Conservation (phyloP, 1,140 invertebrate genomes). For the Nymphalis io region DNA sequence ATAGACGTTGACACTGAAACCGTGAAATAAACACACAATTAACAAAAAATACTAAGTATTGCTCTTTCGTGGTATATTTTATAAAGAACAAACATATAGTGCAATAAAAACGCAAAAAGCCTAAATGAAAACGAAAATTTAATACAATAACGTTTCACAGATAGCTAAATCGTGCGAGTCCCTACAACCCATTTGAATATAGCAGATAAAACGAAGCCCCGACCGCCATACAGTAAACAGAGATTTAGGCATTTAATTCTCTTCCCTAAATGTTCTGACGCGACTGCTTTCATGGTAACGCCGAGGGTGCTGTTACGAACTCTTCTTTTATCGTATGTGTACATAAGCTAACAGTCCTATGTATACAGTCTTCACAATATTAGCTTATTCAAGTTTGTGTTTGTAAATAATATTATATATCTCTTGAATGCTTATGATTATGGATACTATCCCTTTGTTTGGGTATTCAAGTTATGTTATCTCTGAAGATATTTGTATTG, state of each 20-base stretch:
- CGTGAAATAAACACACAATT: too few relatives aligned
- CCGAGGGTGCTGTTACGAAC: constrained; percentile 10
- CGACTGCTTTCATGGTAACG: constrained; percentile 19
- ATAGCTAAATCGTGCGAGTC: background rate
- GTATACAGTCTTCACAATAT: constrained; percentile 28
- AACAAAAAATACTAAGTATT: too few relatives aligned
- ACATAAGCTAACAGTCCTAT: constrained; percentile 26
- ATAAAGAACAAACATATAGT: too few relatives aligned
- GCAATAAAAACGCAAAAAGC: background rate
- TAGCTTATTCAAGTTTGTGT: constrained; percentile 27
- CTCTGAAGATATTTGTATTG: constrained; percentile 7
- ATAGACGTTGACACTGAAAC: too few relatives aligned
- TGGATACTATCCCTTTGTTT: constrained; percentile 15
- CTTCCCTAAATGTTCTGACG: constrained; percentile 11
- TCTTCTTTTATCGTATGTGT: constrained; percentile 5
- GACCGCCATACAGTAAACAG: constrained; percentile 14
- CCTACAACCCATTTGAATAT: constrained; percentile 14
- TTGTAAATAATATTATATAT: constrained; percentile 24
- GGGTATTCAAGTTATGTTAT: background rate
- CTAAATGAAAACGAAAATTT: background rate
- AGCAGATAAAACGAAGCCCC: constrained; percentile 9
- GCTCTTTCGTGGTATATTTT: too few relatives aligned
- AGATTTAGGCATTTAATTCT: constrained; percentile 21
- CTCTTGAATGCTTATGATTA: constrained; percentile 12
- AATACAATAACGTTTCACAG: constrained; percentile 6